These are phyloP conservation scores for Podarcis cretensis DNA, from an alignment of 2,113 vertebrate species.

Conservation along the genomic window DNA sequence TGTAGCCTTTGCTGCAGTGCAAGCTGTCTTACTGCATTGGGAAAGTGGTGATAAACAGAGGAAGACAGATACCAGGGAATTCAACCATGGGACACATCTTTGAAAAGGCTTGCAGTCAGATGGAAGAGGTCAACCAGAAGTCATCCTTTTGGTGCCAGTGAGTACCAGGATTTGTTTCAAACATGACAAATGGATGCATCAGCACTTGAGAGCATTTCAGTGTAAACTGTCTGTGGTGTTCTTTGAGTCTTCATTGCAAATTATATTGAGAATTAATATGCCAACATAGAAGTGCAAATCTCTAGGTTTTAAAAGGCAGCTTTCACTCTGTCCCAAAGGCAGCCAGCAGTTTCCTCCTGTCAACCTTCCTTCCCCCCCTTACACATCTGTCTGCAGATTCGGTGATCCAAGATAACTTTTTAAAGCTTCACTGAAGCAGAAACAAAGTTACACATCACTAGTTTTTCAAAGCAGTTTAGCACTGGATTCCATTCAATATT, in stretches of 20 bases:
- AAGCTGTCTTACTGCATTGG: slow-evolving; percentile 11
- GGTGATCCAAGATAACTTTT: slow-evolving; percentile 27
- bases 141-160: slow-evolving; percentile 14
- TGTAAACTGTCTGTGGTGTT: slow-evolving; percentile 9
- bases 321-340: neutral
- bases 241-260: slow-evolving; percentile 22
- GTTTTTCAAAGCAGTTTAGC: slow-evolving; percentile 55
- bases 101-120: slow-evolving; percentile 29
- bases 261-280: slow-evolving; percentile 14
- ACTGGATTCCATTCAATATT: slow-evolving; percentile 21
- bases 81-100: slow-evolving; percentile 7
- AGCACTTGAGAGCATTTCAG: neutral
- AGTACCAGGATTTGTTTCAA: slow-evolving; percentile 31
- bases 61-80: slow-evolving; percentile 26
- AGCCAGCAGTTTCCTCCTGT: slow-evolving; percentile 20
- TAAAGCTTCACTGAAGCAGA: slow-evolving; percentile 41
- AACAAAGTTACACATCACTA: slow-evolving; percentile 44
- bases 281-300: slow-evolving; percentile 26
- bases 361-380: slow-evolving; percentile 40
- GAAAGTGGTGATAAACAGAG: neutral
- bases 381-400: slow-evolving; percentile 48
- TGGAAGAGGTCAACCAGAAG: slow-evolving; percentile 38
- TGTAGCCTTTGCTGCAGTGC: neutral
- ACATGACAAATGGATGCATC: slow-evolving; percentile 9
- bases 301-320: neutral